Conservation (phyloP, 2,888 invertebrate species). For the Idaea aversata region DNA sequence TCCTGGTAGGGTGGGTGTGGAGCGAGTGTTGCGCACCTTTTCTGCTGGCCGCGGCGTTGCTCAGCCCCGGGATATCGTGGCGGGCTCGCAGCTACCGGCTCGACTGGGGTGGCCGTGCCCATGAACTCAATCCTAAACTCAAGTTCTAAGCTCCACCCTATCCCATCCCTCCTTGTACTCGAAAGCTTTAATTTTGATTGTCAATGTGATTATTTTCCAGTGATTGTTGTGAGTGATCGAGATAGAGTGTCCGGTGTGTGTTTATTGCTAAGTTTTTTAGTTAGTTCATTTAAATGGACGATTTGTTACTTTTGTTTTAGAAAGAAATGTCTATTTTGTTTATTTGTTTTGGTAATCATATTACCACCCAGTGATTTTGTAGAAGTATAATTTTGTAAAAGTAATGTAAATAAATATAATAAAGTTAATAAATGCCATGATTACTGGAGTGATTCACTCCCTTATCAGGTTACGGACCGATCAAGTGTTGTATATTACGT, state of each 20-base stretch:
- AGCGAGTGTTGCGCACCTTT: conserved; percentile 95
- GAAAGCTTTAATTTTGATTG: conserved; percentile 67
- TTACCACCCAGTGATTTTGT: conserved; percentile 30
- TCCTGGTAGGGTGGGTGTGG: conserved; percentile 96
- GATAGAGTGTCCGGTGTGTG: conserved; percentile 39
- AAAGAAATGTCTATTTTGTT: conserved; percentile 65
- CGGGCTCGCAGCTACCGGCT: conserved; percentile 93
- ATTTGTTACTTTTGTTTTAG: conserved; percentile 71
- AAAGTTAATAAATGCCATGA: conserved; percentile 19
- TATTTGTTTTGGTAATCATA: conserved; percentile 41
- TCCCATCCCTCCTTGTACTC: conserved; percentile 40
- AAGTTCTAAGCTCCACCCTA: conserved; percentile 75
- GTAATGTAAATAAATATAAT: conserved; percentile 23
- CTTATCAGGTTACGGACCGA: conserved; percentile 11
- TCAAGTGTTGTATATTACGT: background rate
- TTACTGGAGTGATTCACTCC: conserved; percentile 16
- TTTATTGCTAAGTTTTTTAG: conserved; percentile 62
- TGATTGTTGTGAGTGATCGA: conserved; percentile 32
- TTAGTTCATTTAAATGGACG: conserved; percentile 41
- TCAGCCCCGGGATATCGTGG: conserved; percentile 96
- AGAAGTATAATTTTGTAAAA: conserved; percentile 24
- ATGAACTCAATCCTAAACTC: conserved; percentile 89
- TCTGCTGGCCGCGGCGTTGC: conserved; percentile 91
- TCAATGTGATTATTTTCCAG: conserved; percentile 46
- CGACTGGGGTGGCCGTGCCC: conserved; percentile 97